Conservation (phyloP, 92 coral and sea anemone genomes). For the Meandrina meandrites region DNA sequence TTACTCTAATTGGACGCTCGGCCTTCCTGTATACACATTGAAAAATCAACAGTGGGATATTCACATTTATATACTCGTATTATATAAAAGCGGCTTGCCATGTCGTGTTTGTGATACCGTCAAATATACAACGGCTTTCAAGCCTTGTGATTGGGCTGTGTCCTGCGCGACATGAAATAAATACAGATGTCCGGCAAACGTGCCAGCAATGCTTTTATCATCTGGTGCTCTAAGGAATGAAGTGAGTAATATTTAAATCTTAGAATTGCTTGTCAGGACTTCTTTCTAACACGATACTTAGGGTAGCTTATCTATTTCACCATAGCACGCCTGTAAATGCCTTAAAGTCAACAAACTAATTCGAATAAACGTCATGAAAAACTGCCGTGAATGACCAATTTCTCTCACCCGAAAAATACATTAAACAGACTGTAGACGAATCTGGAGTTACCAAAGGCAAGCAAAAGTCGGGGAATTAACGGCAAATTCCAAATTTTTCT, state of each 20-base stretch:
- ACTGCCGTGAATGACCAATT: neutral
- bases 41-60: neutral
- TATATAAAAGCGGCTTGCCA: neutral
- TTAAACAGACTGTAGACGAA: too few relatives aligned
- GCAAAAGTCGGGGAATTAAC: too few relatives aligned
- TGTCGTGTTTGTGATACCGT: neutral
- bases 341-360: neutral
- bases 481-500: too few relatives aligned
- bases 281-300: neutral
- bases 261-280: neutral
- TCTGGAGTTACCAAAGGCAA: too few relatives aligned
- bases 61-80: neutral
- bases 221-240: neutral
- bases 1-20: neutral
- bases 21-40: neutral
- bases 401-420: neutral
- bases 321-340: conserved; percentile 2
- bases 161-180: neutral
- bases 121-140: neutral
- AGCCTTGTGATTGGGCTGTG: conserved; percentile 1
- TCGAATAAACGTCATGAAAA: neutral
- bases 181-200: neutral
- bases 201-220: neutral
- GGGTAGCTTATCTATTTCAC: neutral
- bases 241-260: neutral